Conservation (phyloP, 2,888 invertebrate species). For the Harpalus rufipes region DNA sequence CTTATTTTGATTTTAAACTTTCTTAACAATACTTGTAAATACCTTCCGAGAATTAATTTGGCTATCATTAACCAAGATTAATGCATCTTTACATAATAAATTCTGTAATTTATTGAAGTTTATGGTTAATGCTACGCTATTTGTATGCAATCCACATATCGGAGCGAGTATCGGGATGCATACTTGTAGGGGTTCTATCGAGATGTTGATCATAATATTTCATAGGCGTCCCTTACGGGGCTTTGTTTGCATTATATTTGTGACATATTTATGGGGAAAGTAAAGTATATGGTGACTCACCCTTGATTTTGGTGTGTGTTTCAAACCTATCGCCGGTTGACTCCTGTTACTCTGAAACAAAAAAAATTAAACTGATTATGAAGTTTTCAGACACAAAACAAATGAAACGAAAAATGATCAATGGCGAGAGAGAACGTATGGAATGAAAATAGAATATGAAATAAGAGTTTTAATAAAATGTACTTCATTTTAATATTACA, state of each 20-base stretch:
- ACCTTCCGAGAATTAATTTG: not conserved
- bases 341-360: slow-evolving; percentile 83
- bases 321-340: slow-evolving; percentile 84
- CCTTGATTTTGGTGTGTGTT: slow-evolving; percentile 84
- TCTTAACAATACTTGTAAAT: slow-evolving; percentile 10
- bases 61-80: not conserved
- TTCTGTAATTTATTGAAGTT: slow-evolving; percentile 1
- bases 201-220: slow-evolving; percentile 37
- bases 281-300: slow-evolving; percentile 77
- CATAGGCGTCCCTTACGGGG: slow-evolving; percentile 48
- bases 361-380: slow-evolving; percentile 64
- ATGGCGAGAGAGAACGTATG: not conserved
- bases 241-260: slow-evolving; percentile 62
- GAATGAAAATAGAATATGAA: not conserved
- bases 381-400: slow-evolving; percentile 3
- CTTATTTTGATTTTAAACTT: slow-evolving; percentile 47
- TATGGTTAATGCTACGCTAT: slow-evolving; percentile 2
- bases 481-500: not conserved
- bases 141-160: slow-evolving; percentile 39
- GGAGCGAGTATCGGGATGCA: slow-evolving; percentile 19
- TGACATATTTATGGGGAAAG: slow-evolving; percentile 60
- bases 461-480: not conserved
- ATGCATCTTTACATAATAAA: not conserved
- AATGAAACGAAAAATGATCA: not conserved
- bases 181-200: slow-evolving; percentile 28